Evolutionary conservation across 2,888 invertebrate genomes (phyloP), one percentile per base, ranked within the genome.

Genomic region (Pyralis farinalis): DNA sequence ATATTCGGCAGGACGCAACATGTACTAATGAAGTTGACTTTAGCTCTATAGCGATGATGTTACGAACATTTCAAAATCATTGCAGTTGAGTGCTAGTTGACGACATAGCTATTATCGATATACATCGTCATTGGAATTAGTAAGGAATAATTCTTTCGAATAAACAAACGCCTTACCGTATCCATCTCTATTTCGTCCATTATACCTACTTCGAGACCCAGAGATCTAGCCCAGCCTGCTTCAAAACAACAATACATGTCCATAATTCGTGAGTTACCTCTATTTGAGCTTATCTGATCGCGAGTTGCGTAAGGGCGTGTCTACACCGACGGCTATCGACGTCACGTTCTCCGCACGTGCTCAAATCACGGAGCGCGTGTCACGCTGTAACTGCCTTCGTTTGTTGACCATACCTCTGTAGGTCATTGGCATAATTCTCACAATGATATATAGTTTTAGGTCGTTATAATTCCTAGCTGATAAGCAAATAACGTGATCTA

Each of bases 281-380:
- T 44, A 41, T 45, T 46, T 51, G 37, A 32, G 33, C 32, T 44
- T 55, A 56, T 56, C 53, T 47, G 47, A 49, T 47, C 40, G 38
- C 42, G 32, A 16, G 25, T 25, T 25, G 45, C 41, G 41, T 42
- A 45, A 53, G 53, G 61, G 61, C 58, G 61, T 65, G 70, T 53
- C 61, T 51, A 48, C 54, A 55, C 56, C 61, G 69, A 73, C 68
- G 69, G 63, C 64, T 56, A 63, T 63, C 59, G 55, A 58, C 54
- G 66, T 81, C 82, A 84, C 81, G 83, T 81, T 54, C 52, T 42
- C 38, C 49, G 68, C 79, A 72, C 81, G 80, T 77, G 80, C 71
- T 62, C 51, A 58, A 54, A 67, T 75, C 77, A 71, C 71, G 78
- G 64, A 55, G 39, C 51, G 51, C 50, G 47, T 51, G 57, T 60